Conservation (phyloP, 2,113 vertebrate genomes). For the Fulmarus glacialis region DNA sequence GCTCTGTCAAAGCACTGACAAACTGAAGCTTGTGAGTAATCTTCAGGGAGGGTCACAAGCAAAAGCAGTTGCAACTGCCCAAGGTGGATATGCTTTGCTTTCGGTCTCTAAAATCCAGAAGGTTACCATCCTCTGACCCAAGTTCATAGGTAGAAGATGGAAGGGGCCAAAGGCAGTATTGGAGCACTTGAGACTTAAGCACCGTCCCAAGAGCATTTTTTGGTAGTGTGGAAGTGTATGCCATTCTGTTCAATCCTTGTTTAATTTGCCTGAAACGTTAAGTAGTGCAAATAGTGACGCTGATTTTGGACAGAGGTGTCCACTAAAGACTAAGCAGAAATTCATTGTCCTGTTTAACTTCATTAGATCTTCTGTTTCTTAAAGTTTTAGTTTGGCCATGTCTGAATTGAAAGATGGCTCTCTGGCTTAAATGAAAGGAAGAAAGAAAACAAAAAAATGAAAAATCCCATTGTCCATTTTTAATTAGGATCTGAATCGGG, state of each 20-base stretch:
- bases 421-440: not conserved
- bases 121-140: not conserved
- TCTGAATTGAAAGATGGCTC: not conserved
- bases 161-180: not conserved
- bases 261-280: not conserved
- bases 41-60: not conserved
- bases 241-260: not conserved
- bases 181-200: not conserved
- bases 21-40: not conserved
- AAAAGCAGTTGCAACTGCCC: not conserved
- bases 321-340: not conserved
- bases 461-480: not conserved
- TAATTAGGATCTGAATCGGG: not conserved
- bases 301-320: not conserved
- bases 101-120: not conserved
- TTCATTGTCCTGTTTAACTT: not conserved
- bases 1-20: not conserved
- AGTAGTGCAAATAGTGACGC: not conserved
- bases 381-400: not conserved
- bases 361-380: not conserved
- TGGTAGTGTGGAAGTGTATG: not conserved
- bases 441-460: not conserved
- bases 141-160: not conserved
- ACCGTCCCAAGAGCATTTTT: not conserved
- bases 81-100: fast-evolving